phyloP scores from a whole-genome alignment of 2,888 invertebrate genomes.

The Scaptomyza caliginosa region DNA sequence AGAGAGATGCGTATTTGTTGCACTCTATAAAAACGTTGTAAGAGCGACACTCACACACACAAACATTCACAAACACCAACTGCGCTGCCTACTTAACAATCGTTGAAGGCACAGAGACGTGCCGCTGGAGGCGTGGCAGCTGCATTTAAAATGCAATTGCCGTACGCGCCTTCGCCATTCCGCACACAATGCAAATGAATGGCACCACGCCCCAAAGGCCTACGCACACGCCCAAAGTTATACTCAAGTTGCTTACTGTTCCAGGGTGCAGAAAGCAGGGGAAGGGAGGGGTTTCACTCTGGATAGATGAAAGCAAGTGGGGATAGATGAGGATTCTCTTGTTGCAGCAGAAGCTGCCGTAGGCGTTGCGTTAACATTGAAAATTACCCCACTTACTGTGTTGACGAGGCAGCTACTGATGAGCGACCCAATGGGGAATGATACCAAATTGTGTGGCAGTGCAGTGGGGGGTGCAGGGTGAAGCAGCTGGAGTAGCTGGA shows the following conservation, averaged over 20 bases:
- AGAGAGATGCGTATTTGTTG: constrained; percentile 38
- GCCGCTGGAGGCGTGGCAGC: constrained; percentile 56
- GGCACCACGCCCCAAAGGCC: constrained; percentile 62
- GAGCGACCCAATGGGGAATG: constrained; percentile 1
- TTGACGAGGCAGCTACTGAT: constrained; percentile 57
- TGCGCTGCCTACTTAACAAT: constrained; percentile 47
- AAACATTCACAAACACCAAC: constrained; percentile 2
- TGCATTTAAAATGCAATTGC: constrained; percentile 77
- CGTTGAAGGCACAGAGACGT: constrained; percentile 16
- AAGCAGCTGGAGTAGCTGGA: neutral
- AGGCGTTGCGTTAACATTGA: constrained; percentile 78
- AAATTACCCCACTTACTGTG: constrained; percentile 78
- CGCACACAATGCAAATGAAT: constrained; percentile 69
- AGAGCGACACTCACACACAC: constrained; percentile 33
- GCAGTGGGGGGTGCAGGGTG: neutral
- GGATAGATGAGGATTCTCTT: constrained; percentile 12
- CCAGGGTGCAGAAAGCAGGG: neutral
- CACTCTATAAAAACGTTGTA: constrained; percentile 66
- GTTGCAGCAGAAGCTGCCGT: constrained; percentile 58
- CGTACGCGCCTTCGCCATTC: constrained; percentile 21
- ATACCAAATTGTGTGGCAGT: neutral
- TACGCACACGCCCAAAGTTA: constrained; percentile 48
- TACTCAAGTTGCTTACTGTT: constrained; percentile 34
- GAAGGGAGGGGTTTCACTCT: no score
- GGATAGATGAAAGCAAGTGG: no score